Base-by-base conservation (phyloP, 2,888 invertebrate species). In the Mamestra brassicae region DNA sequence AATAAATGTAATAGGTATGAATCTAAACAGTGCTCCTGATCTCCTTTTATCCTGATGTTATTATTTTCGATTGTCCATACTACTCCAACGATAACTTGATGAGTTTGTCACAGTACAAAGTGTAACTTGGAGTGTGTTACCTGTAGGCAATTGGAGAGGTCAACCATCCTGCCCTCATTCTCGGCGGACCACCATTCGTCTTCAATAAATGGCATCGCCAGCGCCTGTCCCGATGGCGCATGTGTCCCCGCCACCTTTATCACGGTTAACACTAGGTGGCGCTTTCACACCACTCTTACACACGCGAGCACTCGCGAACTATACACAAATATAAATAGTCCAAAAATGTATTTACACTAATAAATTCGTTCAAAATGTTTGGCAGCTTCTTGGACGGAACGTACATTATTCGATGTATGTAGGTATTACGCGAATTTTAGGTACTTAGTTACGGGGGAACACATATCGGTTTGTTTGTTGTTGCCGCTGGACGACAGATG, bases 131-230 rank as follows among this genome's bases (percentile, higher is more conserved):
- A 83, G 71, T 63, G 66, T 74, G 76, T 89, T 90, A 98, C 98
- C 97, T 98, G 98, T 92, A 99, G 97, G 97, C 98, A 98, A 95
- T 98, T 98, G 89, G 98, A 98, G 93, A 99, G 97, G 94, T 99
- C 99, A 92, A 98, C 98, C 98, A 99, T 98, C 96, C 98, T 98
- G 95, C 98, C 98, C 97, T 99, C 99, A 97, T 98, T 98, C 97
- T 99, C 99, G 93, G 98, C 98, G 97, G 98, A 98, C 99, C 99
- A 99, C 94, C 99, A 97, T 95, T 99, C 99, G 97, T 99, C 99
- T 97, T 99, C 99, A 97, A 99, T 98, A 97, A 99, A 99, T 97
- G 99, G 98, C 98, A 98, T 98, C 97, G 98, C 98, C 97, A 97
- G 96, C 95, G 97, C 97, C 96, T 97, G 97, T 93, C 95, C 97